Base-by-base conservation (phyloP, 2,797 vertebrate species). In the Phrynocephalus vlangalii region DNA sequence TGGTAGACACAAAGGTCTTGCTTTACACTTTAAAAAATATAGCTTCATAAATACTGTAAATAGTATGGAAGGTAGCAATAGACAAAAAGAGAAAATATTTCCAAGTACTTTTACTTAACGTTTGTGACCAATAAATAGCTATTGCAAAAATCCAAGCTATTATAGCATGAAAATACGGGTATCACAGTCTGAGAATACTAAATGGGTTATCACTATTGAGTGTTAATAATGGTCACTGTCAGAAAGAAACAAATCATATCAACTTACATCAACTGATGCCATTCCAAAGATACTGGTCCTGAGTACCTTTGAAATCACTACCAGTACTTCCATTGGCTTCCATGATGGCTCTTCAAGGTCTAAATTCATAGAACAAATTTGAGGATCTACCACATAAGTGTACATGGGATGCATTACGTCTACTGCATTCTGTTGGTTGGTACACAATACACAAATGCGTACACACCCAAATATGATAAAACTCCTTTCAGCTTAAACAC, bases 51-150 rank as follows among this genome's bases (percentile, higher is more conserved):
- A 91, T 91, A 91, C 73, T 85, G 52, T 92, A 85, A 66, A 79
- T 89, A 88, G 88, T 83, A 92, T 95, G 91, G 90, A 93, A 91
- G 91, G 79, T 88, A 91, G 92, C 91, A 90, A 91, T 90, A 92
- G 84, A 93, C 89, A 87, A 79, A 95, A 94, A 96, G 91, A 95
- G 91, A 96, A 95, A 96, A 95, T 86, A 91, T 93, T 88, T 93
- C 90, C 94, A 96, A 94, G 91, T 91, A 93, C 10, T 1, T 88
- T 50, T 66, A 94, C 44, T 85, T 93, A 68, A 88, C 90, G 30
- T 92, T 70, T 92, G 60, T 89, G 90, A 90, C 63, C 86, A 89
- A 92, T 82, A 88, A 91, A 92, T 82, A 93, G 26, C 56, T 84
- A 94, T 83, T 67, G 85, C 91, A 87, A 93, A 86, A 92, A 87